These are phyloP conservation scores for Diachasmimorpha longicaudata DNA, from an alignment of 1,140 invertebrate species.

Conservation along the genomic window DNA sequence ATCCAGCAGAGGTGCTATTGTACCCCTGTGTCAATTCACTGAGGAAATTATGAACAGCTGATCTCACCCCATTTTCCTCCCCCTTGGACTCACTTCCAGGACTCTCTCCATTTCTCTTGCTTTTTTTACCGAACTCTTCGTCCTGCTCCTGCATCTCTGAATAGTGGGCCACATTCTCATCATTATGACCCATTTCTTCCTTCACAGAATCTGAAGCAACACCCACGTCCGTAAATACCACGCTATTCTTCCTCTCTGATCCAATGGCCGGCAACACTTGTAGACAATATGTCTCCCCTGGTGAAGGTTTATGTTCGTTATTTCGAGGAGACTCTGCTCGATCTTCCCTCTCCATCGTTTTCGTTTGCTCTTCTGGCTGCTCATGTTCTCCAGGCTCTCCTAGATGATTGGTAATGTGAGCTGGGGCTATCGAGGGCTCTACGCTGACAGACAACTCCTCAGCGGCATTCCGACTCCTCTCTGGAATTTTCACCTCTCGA, in stretches of 20 bases:
- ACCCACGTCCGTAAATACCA: neutral
- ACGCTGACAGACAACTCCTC: no score
- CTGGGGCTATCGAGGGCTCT: no score
- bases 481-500: neutral
- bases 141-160: constrained; percentile 17
- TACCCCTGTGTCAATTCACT: neutral
- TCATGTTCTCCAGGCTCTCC: no score
- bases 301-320: neutral
- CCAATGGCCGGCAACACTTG: constrained; percentile 42
- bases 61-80: neutral
- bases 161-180: constrained; percentile 32
- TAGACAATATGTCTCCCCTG: neutral
- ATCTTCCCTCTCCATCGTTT: constrained; percentile 7
- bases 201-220: neutral
- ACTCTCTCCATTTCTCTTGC: neutral
- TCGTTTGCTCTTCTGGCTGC: no score
- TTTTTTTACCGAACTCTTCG: constrained; percentile 13
- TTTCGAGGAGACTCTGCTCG: neutral
- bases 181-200: neutral
- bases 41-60: constrained; percentile 13
- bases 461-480: no score
- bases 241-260: constrained; percentile 37
- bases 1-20: neutral
- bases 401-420: no score
- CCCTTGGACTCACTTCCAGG: neutral